These are phyloP conservation scores for Carpatolechia fugitivella DNA, from an alignment of 2,888 invertebrate genomes.

Conservation along the genomic window DNA sequence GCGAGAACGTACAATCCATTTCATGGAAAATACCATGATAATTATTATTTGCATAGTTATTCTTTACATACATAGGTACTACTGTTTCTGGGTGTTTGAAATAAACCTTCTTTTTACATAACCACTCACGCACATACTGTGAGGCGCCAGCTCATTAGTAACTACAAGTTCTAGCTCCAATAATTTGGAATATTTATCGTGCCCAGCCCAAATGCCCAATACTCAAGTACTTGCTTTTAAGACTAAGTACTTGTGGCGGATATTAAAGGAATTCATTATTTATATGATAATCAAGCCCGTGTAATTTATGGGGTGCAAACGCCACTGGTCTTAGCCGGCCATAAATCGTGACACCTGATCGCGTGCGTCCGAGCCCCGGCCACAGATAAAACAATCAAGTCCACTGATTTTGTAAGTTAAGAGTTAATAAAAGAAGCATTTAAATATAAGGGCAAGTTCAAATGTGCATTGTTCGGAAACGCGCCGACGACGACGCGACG, in stretches of 20 bases:
- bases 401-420: not conserved
- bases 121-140: too few relatives aligned
- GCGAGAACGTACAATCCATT: too few relatives aligned
- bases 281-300: conserved; percentile 8
- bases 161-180: not conserved
- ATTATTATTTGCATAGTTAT: too few relatives aligned
- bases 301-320: conserved; percentile 12
- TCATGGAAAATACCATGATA: too few relatives aligned
- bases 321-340: not conserved
- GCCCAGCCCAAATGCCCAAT: conserved; percentile 5
- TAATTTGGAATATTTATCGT: not conserved
- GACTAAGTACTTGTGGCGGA: conserved; percentile 3
- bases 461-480: too few relatives aligned
- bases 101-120: too few relatives aligned
- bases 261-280: conserved; percentile 10
- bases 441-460: not conserved
- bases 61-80: too few relatives aligned
- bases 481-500: too few relatives aligned
- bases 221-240: not conserved
- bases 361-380: not conserved
- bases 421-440: not conserved
- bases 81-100: too few relatives aligned
- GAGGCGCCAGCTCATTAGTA: too few relatives aligned
- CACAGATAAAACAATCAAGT: conserved; percentile 6
- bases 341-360: conserved; percentile 6